phyloP scores from a whole-genome alignment of 2,888 invertebrate genomes.

The Stenotaenia linearis region DNA sequence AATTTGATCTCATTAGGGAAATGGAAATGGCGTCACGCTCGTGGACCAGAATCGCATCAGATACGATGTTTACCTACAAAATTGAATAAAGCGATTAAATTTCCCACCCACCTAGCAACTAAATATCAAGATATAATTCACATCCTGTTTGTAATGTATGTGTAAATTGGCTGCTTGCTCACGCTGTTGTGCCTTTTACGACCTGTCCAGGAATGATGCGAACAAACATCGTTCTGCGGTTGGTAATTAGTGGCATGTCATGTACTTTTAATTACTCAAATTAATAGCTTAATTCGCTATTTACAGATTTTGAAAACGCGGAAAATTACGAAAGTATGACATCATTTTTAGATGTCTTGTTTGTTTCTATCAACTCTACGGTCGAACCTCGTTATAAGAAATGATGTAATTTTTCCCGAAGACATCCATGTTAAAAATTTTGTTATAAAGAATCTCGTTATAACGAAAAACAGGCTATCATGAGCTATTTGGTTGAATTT shows the following conservation, averaged over 20 bases:
- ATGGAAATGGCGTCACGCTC: constrained; percentile 6
- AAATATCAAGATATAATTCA: constrained; percentile 6
- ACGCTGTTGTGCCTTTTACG: neutral
- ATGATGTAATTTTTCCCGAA: too few relatives aligned
- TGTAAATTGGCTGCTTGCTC: neutral
- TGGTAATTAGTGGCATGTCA: neutral
- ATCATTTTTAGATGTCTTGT: too few relatives aligned
- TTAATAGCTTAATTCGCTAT: neutral
- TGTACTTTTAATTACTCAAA: neutral
- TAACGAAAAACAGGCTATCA: too few relatives aligned
- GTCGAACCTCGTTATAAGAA: too few relatives aligned
- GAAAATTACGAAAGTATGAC: too few relatives aligned
- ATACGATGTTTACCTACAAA: neutral
- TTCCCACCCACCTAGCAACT: constrained; percentile 19
- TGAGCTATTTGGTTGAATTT: too few relatives aligned
- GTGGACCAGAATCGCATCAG: neutral
- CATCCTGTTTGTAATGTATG: constrained; percentile 11
- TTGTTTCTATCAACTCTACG: too few relatives aligned
- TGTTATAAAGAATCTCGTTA: too few relatives aligned
- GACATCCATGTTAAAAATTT: too few relatives aligned
- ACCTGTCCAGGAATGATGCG: neutral
- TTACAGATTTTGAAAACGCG: neutral
- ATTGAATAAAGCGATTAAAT: neutral
- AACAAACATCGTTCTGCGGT: neutral
- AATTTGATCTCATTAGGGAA: constrained; percentile 15